These are phyloP conservation scores for Drosophila tripunctata DNA, from an alignment of 2,888 invertebrate species.

Conservation along the genomic window DNA sequence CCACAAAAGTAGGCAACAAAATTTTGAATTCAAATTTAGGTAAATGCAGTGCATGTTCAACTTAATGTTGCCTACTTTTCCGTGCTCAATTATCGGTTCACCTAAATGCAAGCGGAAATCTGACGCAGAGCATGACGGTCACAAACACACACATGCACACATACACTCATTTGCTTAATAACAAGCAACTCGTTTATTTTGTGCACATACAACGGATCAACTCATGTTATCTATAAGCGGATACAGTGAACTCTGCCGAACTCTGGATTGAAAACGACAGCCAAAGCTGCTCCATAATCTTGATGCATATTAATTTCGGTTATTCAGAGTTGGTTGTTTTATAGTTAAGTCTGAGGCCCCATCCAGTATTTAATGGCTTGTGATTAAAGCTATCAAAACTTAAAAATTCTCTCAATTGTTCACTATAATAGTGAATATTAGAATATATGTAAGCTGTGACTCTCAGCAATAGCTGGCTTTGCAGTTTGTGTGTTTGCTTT, in stretches of 20 bases:
- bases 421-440: no score
- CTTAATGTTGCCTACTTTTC: neutral
- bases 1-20: neutral
- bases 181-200: neutral
- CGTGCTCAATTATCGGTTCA: neutral
- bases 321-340: no score
- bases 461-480: neutral
- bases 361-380: no score
- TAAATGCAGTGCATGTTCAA: constrained; percentile 2
- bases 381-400: no score
- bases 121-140: constrained; percentile 2
- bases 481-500: constrained; percentile 22
- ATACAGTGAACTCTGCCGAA: neutral
- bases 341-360: no score
- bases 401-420: neutral
- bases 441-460: neutral
- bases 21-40: constrained; percentile 3
- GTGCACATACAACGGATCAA: neutral
- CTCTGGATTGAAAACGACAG: no score
- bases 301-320: no score
- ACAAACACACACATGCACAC: neutral
- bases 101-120: constrained; percentile 20
- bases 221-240: neutral
- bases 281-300: no score
- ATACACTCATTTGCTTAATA: constrained; percentile 1